phyloP scores from a whole-genome alignment of 92 coral and sea anemone species.

The Palythoa grandis region DNA sequence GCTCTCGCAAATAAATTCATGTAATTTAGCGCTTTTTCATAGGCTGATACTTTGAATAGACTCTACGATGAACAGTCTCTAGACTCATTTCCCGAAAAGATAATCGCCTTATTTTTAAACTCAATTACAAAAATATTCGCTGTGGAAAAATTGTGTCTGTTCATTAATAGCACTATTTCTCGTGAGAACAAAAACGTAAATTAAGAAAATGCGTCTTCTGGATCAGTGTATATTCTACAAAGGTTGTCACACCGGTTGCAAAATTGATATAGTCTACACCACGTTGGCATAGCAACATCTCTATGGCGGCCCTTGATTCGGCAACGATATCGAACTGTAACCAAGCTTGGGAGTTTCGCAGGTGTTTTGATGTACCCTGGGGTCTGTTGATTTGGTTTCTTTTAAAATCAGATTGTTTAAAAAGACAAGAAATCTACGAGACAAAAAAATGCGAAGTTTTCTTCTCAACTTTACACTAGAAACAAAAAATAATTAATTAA shows the following conservation, averaged over 20 bases:
- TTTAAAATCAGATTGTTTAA: neutral
- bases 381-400: constrained; percentile 16
- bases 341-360: neutral
- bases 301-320: neutral
- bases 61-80: neutral
- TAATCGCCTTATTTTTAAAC: neutral
- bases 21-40: neutral
- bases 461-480: too few relatives aligned
- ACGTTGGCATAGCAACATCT: neutral
- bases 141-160: too few relatives aligned
- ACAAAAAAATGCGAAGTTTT: too few relatives aligned
- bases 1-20: neutral
- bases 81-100: neutral
- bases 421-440: too few relatives aligned
- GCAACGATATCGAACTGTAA: neutral
- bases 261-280: too few relatives aligned
- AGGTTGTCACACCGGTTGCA: neutral
- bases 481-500: too few relatives aligned
- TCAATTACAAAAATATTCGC: too few relatives aligned
- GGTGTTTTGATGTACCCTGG: neutral
- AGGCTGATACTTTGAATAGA: neutral
- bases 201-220: too few relatives aligned
- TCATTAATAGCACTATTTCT: too few relatives aligned
- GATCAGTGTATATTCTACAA: neutral
- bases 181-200: too few relatives aligned